Evolutionary conservation across 2,888 invertebrate species (phyloP).

Genomic region (Apotomis capreana): DNA sequence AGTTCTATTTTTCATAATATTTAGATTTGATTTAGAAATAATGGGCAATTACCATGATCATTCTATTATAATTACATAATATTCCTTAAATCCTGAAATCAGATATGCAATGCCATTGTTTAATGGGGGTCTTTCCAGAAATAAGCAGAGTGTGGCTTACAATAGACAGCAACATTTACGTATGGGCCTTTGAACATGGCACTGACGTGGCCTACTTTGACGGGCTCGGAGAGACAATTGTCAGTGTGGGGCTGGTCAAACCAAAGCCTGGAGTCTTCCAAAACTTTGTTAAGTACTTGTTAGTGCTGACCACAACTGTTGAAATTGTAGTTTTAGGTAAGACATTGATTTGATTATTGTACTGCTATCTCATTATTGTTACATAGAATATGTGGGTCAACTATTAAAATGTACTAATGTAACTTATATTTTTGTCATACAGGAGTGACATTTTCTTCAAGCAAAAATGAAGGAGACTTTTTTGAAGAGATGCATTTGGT

Average conservation of each 20-base stretch:
- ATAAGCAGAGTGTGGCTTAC: slow-evolving; percentile 98
- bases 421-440: slow-evolving; percentile 42
- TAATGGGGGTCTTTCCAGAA: slow-evolving; percentile 98
- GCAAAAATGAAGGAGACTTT: slow-evolving; percentile 74
- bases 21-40: too few species aligned
- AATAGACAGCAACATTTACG: slow-evolving; percentile 98
- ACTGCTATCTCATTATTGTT: neutral
- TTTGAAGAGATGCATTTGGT: slow-evolving; percentile 93
- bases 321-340: slow-evolving; percentile 96
- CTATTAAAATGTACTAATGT: neutral
- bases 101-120: slow-evolving; percentile 98
- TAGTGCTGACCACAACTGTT: slow-evolving; percentile 96
- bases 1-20: too few species aligned
- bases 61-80: slow-evolving; percentile 18
- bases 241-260: slow-evolving; percentile 94
- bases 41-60: too few species aligned
- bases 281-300: slow-evolving; percentile 93
- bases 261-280: slow-evolving; percentile 96
- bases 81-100: slow-evolving; percentile 52
- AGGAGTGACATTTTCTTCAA: slow-evolving; percentile 83
- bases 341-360: slow-evolving; percentile 1
- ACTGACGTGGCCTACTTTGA: slow-evolving; percentile 98
- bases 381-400: too few species aligned
- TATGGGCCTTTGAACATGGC: slow-evolving; percentile 98
- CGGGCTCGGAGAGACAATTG: slow-evolving; percentile 96